phyloP scores from a whole-genome alignment of 2,888 invertebrate species.

The Nycteola revayana region DNA sequence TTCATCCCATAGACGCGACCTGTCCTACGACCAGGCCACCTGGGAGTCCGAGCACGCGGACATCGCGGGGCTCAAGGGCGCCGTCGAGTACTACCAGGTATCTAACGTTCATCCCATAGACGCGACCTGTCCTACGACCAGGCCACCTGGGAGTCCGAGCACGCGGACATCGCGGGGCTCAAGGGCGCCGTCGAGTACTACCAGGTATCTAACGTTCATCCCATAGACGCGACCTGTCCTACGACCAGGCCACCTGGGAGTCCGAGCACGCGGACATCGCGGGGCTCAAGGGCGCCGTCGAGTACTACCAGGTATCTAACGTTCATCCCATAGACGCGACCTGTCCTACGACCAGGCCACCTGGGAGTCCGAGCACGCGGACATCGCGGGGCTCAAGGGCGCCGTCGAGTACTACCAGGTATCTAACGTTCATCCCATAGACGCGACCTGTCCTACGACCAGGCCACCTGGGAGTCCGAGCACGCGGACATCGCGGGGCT shows the following conservation, averaged over 20 bases:
- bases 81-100: conserved; percentile 94
- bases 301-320: conserved; percentile 93
- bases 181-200: conserved; percentile 95
- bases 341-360: conserved; percentile 98
- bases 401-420: conserved; percentile 95
- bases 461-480: conserved; percentile 99
- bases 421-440: too few species aligned
- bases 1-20: conserved; percentile 89
- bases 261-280: conserved; percentile 94
- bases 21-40: conserved; percentile 97
- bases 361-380: conserved; percentile 97
- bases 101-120: neutral
- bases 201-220: too few species aligned
- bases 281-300: conserved; percentile 92
- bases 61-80: conserved; percentile 92
- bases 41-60: conserved; percentile 98
- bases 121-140: conserved; percentile 98
- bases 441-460: conserved; percentile 98
- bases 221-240: too few species aligned
- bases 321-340: too few species aligned
- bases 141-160: conserved; percentile 98
- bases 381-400: conserved; percentile 92
- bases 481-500: conserved; percentile 93
- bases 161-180: conserved; percentile 92
- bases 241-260: conserved; percentile 99